Percentiles rank a stretch among this genome's conserved stretches.
phyloP scores from a whole-genome alignment of 2,888 invertebrate genomes.

The Dioctria linearis region DNA sequence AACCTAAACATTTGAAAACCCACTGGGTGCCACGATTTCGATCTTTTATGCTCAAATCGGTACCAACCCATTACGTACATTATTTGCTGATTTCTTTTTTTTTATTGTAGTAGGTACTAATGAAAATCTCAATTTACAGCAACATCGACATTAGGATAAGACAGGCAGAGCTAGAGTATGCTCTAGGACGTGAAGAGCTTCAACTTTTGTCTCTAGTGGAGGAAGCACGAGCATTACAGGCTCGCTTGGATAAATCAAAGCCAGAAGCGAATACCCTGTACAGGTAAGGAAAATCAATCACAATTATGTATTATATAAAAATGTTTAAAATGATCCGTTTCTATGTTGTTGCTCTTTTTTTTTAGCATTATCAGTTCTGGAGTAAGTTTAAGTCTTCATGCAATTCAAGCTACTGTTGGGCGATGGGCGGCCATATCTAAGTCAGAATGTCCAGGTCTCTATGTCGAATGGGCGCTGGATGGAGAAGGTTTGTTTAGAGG shows the following conservation, averaged over 20 bases:
- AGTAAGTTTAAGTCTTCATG: slow-evolving; percentile 74
- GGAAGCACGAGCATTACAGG: slow-evolving; percentile 84
- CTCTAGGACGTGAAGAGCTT: slow-evolving; percentile 89
- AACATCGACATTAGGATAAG: slow-evolving; percentile 92
- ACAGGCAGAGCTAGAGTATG: slow-evolving; percentile 92
- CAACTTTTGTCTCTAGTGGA: slow-evolving; percentile 88
- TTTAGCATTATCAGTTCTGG: slow-evolving; percentile 68
- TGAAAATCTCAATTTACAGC: slow-evolving; percentile 71
- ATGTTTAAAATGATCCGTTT: too few relatives aligned
- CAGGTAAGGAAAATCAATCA: slow-evolving; percentile 70
- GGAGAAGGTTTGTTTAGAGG: slow-evolving; percentile 82
- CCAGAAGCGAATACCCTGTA: slow-evolving; percentile 74
- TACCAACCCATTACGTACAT: too few relatives aligned
- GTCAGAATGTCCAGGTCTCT: slow-evolving; percentile 78
- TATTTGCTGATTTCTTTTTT: too few relatives aligned
- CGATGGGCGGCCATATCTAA: slow-evolving; percentile 81
- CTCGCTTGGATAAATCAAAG: slow-evolving; percentile 82
- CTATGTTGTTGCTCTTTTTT: background rate
- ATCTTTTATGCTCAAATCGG: too few relatives aligned
- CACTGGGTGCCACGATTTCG: too few relatives aligned
- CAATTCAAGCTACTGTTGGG: slow-evolving; percentile 80
- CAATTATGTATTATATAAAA: background rate
- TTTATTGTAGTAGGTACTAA: too few relatives aligned
- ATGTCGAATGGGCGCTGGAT: slow-evolving; percentile 88
- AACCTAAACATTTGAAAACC: too few relatives aligned